Evolutionary conservation across 2,797 vertebrate species (phyloP).

Genomic region (Taenioides sp.): DNA sequence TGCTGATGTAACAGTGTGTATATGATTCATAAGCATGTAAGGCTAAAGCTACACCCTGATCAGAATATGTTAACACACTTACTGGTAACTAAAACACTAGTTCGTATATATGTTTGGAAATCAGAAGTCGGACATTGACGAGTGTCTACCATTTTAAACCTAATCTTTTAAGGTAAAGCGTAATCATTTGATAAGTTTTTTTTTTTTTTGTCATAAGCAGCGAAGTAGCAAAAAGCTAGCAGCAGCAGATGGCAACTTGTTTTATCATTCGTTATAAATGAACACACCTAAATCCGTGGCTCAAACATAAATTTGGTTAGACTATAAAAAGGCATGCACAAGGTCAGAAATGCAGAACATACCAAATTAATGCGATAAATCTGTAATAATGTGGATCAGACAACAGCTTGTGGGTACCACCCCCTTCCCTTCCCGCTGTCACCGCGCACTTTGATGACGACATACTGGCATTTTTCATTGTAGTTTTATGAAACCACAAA

Average conservation of each 20-base stretch:
- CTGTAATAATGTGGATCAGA: slow-evolving; percentile 41
- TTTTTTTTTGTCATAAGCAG: slow-evolving; percentile 6
- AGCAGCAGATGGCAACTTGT: slow-evolving; percentile 14
- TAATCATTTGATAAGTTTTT: not conserved
- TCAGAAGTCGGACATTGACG: no score
- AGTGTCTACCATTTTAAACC: no score
- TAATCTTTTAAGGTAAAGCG: not conserved
- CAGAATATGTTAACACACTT: not conserved
- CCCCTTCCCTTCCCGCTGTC: slow-evolving; percentile 28
- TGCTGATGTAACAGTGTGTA: not conserved
- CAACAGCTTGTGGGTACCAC: slow-evolving; percentile 60
- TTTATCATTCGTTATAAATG: slow-evolving; percentile 3
- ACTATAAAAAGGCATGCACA: not conserved
- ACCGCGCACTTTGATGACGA: slow-evolving; percentile 63
- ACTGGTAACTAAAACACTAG: not conserved
- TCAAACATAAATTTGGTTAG: not conserved
- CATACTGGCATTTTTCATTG: not conserved
- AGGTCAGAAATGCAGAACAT: slow-evolving; percentile 13
- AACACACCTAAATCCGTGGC: fast-evolving
- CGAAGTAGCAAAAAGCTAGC: slow-evolving; percentile 46
- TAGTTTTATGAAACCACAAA: not conserved
- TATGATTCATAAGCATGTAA: not conserved
- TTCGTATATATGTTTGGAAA: not conserved
- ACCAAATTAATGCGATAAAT: slow-evolving; percentile 52
- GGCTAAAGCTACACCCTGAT: not conserved